These are phyloP conservation scores for Ciconia nigra DNA, from an alignment of 2,797 vertebrate genomes.

Conservation along the genomic window DNA sequence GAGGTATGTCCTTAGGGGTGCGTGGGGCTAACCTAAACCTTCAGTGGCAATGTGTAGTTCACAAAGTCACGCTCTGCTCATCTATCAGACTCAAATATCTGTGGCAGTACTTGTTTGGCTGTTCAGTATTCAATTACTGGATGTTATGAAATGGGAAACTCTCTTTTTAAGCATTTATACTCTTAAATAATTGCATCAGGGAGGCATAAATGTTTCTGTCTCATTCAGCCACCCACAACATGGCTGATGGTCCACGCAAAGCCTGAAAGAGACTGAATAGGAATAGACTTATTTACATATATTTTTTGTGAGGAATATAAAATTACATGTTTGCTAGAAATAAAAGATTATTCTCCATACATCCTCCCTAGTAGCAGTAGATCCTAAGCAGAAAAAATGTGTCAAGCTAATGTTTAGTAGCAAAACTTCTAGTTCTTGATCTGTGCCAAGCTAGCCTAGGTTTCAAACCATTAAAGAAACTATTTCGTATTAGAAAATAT, in stretches of 20 bases:
- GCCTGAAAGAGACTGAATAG: neutral
- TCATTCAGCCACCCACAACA: neutral
- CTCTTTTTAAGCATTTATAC: neutral
- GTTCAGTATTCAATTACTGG: neutral
- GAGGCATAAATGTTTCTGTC: neutral
- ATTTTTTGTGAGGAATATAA: neutral
- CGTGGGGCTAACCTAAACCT: accelerated
- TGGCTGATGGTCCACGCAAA: neutral
- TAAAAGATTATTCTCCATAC: neutral
- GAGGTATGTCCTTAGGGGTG: no score
- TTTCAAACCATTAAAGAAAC: neutral
- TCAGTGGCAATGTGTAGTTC: accelerated
- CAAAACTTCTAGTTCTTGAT: neutral
- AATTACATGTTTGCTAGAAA: neutral
- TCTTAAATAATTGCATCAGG: neutral
- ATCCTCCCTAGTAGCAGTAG: neutral
- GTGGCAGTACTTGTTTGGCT: neutral
- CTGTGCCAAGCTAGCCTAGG: neutral
- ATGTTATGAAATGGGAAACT: neutral
- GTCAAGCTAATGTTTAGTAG: neutral
- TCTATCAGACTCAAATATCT: neutral
- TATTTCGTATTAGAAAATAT: neutral
- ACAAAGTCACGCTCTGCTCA: neutral
- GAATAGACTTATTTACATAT: neutral
- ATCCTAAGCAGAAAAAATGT: neutral